Percentiles rank a stretch among this genome's conserved stretches.
Conservation (phyloP, 2,113 vertebrate species). For the Apodemus speciosus region DNA sequence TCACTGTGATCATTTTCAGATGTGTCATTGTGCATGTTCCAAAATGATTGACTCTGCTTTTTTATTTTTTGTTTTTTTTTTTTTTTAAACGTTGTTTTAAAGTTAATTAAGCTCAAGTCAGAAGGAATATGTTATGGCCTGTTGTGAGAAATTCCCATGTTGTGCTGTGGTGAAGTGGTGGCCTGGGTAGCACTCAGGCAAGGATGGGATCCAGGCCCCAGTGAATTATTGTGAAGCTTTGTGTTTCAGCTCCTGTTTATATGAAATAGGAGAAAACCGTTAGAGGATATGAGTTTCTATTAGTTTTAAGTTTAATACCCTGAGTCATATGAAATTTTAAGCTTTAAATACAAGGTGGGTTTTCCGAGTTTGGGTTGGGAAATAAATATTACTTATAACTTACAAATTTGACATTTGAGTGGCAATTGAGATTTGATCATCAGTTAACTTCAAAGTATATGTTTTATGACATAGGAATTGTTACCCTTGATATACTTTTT, state of each 20-base stretch:
- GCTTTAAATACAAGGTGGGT: background rate
- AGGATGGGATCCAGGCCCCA: background rate
- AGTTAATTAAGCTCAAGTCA: conserved; percentile 47
- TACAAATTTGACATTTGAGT: conserved; percentile 36
- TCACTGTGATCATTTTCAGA: conserved; percentile 55
- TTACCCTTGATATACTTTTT: conserved; percentile 5
- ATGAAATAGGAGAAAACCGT: background rate
- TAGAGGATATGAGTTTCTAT: conserved; percentile 33
- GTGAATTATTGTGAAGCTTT: background rate
- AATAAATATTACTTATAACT: background rate
- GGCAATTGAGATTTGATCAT: conserved; percentile 44
- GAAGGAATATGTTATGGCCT: conserved; percentile 45
- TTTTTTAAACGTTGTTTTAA: background rate
- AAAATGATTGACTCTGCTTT: conserved; percentile 55
- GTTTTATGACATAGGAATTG: conserved; percentile 1
- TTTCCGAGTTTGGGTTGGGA: background rate
- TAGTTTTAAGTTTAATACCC: conserved; percentile 46
- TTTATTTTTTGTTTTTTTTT: background rate
- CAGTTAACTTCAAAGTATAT: conserved; percentile 28
- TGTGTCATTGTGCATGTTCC: conserved; percentile 73
- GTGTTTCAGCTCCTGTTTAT: background rate
- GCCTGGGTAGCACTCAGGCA: background rate
- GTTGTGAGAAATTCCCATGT: conserved; percentile 28
- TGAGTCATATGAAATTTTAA: conserved; percentile 20
- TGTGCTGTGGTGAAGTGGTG: background rate